Evolutionary conservation across 2,888 invertebrate genomes (phyloP).

Genomic region (Caenorhabditis uteleia): DNA sequence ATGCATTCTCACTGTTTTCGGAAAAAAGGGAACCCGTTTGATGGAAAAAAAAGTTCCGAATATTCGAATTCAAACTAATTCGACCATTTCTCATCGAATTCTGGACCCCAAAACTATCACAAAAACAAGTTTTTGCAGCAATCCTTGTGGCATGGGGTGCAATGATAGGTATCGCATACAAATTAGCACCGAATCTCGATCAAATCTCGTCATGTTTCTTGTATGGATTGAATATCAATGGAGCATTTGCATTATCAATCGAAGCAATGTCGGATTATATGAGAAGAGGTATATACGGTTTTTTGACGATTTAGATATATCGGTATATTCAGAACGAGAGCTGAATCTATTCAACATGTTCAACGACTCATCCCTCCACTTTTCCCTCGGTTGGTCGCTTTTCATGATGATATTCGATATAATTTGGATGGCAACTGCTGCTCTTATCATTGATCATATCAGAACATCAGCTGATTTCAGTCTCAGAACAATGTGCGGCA

Average conservation of each 20-base stretch:
- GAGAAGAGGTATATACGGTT: constrained; percentile 43
- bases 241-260: constrained; percentile 31
- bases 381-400: constrained; percentile 58
- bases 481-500: constrained; percentile 18
- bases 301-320: background rate
- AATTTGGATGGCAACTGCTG: constrained; percentile 32
- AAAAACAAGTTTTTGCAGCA: constrained; percentile 16
- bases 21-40: no score
- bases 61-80: no score
- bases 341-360: constrained; percentile 40
- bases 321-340: constrained; percentile 8
- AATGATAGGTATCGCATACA: constrained; percentile 21
- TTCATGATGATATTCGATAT: constrained; percentile 64
- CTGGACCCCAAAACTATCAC: no score
- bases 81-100: background rate
- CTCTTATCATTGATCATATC: constrained; percentile 34
- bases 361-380: constrained; percentile 32
- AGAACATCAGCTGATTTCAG: constrained; percentile 34
- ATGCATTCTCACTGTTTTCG: no score
- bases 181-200: constrained; percentile 27
- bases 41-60: no score
- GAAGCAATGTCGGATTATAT: constrained; percentile 52
- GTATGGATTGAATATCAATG: constrained; percentile 33
- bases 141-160: constrained; percentile 35
- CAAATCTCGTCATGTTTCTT: constrained; percentile 28